Base-by-base conservation (phyloP, 64 coral and sea anemone genomes). In the Cladopsammia gracilis region DNA sequence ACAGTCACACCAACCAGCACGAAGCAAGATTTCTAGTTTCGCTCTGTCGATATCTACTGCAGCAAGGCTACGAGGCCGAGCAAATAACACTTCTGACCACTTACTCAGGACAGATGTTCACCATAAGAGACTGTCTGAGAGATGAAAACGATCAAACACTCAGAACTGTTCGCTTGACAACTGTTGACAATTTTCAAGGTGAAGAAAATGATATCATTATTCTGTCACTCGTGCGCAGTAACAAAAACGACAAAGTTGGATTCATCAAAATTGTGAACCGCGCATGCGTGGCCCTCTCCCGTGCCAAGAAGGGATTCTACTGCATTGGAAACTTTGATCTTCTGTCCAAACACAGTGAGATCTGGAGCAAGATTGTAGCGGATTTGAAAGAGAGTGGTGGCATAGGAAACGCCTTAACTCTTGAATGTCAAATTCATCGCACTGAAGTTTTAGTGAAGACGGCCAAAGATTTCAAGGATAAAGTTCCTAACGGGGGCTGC, bases 141-240 rank as follows among this genome's bases (percentile, higher is more conserved):
- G 53, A 24, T 14, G 70, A 83, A 56, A 48, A 89, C 59, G 56
- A 80, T 74, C 68, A 94, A 10, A 25, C 16, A 10, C 5, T 96
- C 19, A 57, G 62, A 10, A 58, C 47, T 8, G 86, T 98, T 14
- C 82, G 96, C 20, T 24, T 95, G 10, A 82, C 89, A 7, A 95
- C 93, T 43, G 93, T 98, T 9, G 96, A 98, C 68, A 95, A 98
- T 82, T 98, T 93, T 62, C 96, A 98, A 73, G 96, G 96, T 6
- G 96, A 98, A 76, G 96, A 98, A 79, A 95, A 79, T 62, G 93
- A 98, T 50, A 98, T 98, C 72, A 73, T 98, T 69, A 85, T 98
- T 61, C 71, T 98, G 19, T 98, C 96, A 2, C 81, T 98, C 23
- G 96, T 98, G 25, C 89, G 96, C 14, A 98, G 96, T 58, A 98